A percentile compares a stretch with the other conserved stretches of the same genome.
phyloP scores from a whole-genome alignment of 1,140 invertebrate species.

The Lepidotrigona ventralis region DNA sequence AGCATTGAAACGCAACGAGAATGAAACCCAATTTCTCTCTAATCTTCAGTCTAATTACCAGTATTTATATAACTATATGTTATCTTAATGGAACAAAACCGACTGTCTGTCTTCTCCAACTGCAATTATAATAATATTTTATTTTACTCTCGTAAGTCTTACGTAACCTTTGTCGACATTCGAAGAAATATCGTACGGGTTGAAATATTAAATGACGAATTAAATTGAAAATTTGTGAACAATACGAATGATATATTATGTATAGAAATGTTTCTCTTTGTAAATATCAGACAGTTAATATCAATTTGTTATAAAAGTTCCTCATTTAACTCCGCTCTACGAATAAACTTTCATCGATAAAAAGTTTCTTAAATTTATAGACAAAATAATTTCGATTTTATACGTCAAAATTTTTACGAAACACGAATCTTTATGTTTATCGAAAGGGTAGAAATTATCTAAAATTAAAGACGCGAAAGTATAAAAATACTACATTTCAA shows the following conservation, averaged over 20 bases:
- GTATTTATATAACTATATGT: not conserved
- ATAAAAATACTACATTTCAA: no score
- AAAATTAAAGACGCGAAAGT: no score
- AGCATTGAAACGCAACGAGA: slow-evolving; percentile 1
- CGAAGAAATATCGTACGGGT: no score
- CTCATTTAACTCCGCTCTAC: not conserved
- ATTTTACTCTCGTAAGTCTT: not conserved
- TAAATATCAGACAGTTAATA: no score
- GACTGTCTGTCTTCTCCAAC: not conserved
- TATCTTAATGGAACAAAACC: not conserved
- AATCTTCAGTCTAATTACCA: not conserved
- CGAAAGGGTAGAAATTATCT: no score
- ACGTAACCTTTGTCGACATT: not conserved
- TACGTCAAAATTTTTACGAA: no score
- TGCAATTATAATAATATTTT: not conserved
- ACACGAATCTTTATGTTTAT: no score
- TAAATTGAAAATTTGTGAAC: no score
- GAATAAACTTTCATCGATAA: not conserved
- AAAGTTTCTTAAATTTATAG: not conserved
- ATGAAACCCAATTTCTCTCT: not conserved
- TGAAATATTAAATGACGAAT: no score
- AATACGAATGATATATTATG: no score
- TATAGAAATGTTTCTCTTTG: no score
- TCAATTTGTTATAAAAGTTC: no score
- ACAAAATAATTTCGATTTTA: not conserved